A percentile compares a stretch with the other conserved stretches of the same genome.
phyloP scores from a whole-genome alignment of 2,888 invertebrate genomes.

The Sarcophaga carnaria region DNA sequence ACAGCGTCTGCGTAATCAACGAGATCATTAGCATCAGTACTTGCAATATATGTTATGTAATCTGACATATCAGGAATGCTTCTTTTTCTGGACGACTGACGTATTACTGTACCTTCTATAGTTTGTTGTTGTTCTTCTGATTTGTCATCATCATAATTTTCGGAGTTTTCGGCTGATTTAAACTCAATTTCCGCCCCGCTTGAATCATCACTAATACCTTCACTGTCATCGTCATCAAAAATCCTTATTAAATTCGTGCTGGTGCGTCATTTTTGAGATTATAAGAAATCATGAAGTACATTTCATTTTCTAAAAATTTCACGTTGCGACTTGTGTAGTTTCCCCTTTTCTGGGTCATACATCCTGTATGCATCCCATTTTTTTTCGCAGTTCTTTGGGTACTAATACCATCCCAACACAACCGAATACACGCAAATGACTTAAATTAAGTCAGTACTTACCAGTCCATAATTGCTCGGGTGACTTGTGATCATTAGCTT shows the following conservation, averaged over 20 bases:
- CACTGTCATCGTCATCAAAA: constrained; percentile 2
- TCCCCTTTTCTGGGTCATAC: constrained; percentile 28
- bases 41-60: constrained; percentile 19
- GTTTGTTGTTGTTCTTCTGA: background rate
- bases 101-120: background rate
- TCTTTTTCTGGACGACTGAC: constrained; percentile 6
- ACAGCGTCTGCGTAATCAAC: constrained; percentile 6
- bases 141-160: background rate
- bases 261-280: background rate
- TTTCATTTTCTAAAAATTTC: constrained; percentile 28
- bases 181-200: background rate
- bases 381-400: constrained; percentile 24
- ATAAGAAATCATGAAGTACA: constrained; percentile 16
- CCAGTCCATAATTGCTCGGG: constrained; percentile 40
- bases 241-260: background rate
- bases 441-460: background rate
- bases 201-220: background rate
- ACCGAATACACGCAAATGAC: constrained; percentile 33
- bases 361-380: constrained; percentile 45
- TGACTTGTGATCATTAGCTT: background rate
- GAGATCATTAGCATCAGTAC: background rate
- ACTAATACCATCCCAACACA: constrained; percentile 43
- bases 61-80: constrained; percentile 24
- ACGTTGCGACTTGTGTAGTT: constrained; percentile 39
- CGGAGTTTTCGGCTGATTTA: constrained; percentile 1